Evolutionary conservation across 2,797 vertebrate species (phyloP), one percentile per base, ranked within the genome.

Genomic region (Sebastiscus tertius): DNA sequence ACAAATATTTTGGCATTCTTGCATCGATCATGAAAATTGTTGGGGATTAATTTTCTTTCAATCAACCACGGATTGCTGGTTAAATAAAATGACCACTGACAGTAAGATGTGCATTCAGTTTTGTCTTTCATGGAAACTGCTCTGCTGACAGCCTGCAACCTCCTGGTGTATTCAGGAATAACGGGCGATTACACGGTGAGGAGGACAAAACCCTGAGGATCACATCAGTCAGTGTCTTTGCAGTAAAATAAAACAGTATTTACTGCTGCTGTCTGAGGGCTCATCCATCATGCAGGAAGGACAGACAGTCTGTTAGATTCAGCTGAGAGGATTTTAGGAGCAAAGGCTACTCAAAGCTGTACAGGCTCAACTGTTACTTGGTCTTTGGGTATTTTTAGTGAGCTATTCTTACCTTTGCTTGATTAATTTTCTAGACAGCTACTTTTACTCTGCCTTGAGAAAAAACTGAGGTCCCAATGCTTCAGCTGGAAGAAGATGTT

Each of bases 301-400:
- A 56, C n/a, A 42, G 5, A 4, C 34, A 10, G 69, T 33, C 33
- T 46, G 36, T 34, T 67, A 4, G 49, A 26, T 26, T 58, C 14
- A 18, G 22, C 2, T 36, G 20, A 14, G 6, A 12, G 31, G 18
- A 31, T 65, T 71, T 59, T 18, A 34, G 22, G 42, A 42, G 24
- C 22, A 16, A 16, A 29, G 42, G 42, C 42, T 2, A 75, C 22
- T 49, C 16, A 63, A 34, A 58, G 73, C 18, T 9, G 61, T 8
- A 6, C 55, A 58, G 59, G 8, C 27, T 49, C 42, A 74, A 56
- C 70, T 55, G 22, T 70, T 29, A 56, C 61, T 49, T 31, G 20
- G 24, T 55, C 39, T 24, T 65, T 81, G 52, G 56, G n/a, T 81
- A 81, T 82, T 82, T 85, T 68, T 68, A 62, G 68, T 52, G 31